Evolutionary conservation across 2,113 vertebrate species (phyloP), one percentile per base, ranked within the genome.

Genomic region (Engraulis encrasicolus): DNA sequence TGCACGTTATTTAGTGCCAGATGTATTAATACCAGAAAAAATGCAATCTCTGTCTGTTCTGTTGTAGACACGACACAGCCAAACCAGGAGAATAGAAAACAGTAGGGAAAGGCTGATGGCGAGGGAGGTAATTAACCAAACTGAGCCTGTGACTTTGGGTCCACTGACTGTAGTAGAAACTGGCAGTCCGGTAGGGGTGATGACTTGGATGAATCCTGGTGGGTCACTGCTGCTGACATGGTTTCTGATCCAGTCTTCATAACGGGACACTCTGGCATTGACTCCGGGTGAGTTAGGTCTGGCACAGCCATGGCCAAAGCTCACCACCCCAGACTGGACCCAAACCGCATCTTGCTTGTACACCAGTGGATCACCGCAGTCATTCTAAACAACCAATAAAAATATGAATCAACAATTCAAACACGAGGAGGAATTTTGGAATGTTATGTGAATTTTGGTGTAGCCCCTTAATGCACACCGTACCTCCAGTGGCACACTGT

Each of bases 281-380:
- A 74, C 66, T 36, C 66, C 66, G 34, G 66, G 66, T 12, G 34
- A 15, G 11, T 74, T 36, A 74, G 66, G 66, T 34, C 31, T 27
- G 15, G 66, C 66, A 74, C 66, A 74, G 9, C 66, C 66, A 0
- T 15, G 6, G 23, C 66, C 66, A 74, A 74, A 74, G 14, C 66
- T 74, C 17, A 74, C 66, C 66, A 74, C 66, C 27, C 66, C 66
- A 15, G 66, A 74, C 66, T 74, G 66, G 66, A 74, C 66, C 66
- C 66, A 74, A 2, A 34, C 66, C 31, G 66, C 27, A 14, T 71
- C 23, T 1, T 71, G 9, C 15, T 34, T 36, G 27, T 17, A 14
- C 66, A 74, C 66, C 27, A 74, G 15, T 31, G 66, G 66, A 31
- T 31, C 27, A 74, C 66, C 66, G 2, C 27, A 74, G 66, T 74